Conservation (phyloP, 2,797 vertebrate genomes). For the Avahi laniger region DNA sequence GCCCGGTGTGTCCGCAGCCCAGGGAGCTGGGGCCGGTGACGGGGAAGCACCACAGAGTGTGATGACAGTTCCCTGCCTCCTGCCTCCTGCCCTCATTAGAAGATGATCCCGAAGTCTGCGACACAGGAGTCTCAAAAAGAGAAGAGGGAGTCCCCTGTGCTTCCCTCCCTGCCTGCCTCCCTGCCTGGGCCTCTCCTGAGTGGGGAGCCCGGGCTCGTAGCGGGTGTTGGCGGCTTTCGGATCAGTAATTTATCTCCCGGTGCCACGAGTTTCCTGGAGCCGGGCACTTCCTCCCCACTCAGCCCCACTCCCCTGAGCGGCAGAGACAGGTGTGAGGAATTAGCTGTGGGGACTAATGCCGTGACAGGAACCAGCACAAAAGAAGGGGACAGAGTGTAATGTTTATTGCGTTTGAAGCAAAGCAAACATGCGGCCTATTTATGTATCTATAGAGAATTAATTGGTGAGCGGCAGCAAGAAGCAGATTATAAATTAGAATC, state of each 20-base stretch:
- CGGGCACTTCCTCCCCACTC: conserved; percentile 74
- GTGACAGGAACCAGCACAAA: conserved; percentile 83
- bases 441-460: conserved; percentile 87
- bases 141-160: not conserved
- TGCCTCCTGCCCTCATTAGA: not conserved
- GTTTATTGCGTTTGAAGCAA: conserved; percentile 86
- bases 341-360: conserved; percentile 78
- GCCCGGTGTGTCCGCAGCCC: too few relatives aligned
- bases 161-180: not conserved
- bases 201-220: conserved; percentile 32
- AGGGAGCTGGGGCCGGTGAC: rapidly evolving
- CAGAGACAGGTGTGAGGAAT: conserved; percentile 85
- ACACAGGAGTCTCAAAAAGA: not conserved
- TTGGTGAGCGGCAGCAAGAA: conserved; percentile 85
- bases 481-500: conserved; percentile 88
- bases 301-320: conserved; percentile 77
- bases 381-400: conserved; percentile 83
- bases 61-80: not conserved
- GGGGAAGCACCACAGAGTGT: not conserved
- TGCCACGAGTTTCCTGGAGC: conserved; percentile 75
- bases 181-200: conserved; percentile 9
- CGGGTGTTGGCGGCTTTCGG: conserved; percentile 65
- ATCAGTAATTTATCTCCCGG: conserved; percentile 79
- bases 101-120: not conserved
- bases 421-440: conserved; percentile 87